A percentile compares a stretch with the other conserved stretches of the same genome.
Conservation (phyloP, 2,113 vertebrate genomes). For the Entomyzon cyanotis region DNA sequence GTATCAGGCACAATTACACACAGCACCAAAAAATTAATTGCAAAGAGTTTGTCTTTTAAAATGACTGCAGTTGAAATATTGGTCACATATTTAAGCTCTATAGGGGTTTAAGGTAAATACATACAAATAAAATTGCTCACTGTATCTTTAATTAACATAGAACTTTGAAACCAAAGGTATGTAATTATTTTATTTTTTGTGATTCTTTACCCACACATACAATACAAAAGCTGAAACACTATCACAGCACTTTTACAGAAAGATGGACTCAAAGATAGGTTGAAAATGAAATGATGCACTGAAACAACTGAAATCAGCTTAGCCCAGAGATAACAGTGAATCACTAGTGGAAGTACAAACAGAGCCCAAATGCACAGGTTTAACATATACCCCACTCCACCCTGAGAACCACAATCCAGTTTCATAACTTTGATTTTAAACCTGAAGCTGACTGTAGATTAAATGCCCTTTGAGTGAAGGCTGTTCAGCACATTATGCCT, state of each 20-base stretch:
- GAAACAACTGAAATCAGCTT: not conserved
- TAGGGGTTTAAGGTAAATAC: not conserved
- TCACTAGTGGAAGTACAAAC: not conserved
- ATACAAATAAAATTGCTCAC: not conserved
- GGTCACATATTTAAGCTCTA: not conserved
- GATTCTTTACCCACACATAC: not conserved
- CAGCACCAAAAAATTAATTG: not conserved
- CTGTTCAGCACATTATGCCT: rapidly evolving
- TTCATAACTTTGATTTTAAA: not conserved
- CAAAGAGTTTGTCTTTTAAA: not conserved
- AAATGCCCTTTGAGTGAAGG: not conserved
- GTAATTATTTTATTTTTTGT: not conserved
- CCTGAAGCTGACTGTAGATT: not conserved
- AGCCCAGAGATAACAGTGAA: not conserved
- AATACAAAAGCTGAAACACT: not conserved
- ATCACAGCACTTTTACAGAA: not conserved
- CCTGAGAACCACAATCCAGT: rapidly evolving
- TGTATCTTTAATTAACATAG: not conserved
- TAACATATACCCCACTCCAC: not conserved
- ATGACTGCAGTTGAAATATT: not conserved
- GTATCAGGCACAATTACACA: not conserved
- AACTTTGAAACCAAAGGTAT: not conserved
- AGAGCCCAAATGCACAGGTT: not conserved
- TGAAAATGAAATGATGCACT: not conserved
- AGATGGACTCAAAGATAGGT: not conserved